phyloP scores from a whole-genome alignment of 2,797 vertebrate genomes.

The Pangasius djambal region DNA sequence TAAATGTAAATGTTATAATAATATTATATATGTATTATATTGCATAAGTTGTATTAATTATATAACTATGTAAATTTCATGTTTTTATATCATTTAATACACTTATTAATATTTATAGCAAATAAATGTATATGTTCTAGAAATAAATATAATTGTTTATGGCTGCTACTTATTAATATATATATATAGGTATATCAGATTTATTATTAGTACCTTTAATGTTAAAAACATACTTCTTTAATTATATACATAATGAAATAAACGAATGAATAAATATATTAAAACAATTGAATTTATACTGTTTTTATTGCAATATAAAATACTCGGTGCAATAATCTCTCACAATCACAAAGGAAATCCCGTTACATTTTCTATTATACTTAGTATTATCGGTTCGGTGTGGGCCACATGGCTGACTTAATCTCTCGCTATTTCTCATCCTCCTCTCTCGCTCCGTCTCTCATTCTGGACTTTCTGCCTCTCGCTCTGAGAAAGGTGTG shows the following conservation, averaged over 20 bases:
- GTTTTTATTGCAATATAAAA: background rate
- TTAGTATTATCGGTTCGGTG: background rate
- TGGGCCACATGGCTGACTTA: background rate
- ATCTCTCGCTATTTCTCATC: slow-evolving; percentile 22
- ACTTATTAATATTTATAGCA: background rate
- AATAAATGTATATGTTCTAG: background rate
- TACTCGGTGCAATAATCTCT: background rate
- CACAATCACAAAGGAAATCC: background rate
- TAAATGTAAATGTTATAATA: background rate
- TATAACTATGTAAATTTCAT: too few relatives aligned
- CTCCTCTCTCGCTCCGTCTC: background rate
- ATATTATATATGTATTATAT: too few relatives aligned
- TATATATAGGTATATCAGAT: too few relatives aligned
- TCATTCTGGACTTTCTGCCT: slow-evolving; percentile 9
- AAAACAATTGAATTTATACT: background rate
- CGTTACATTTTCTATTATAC: background rate
- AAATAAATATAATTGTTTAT: background rate
- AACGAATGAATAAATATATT: background rate
- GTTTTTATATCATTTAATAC: background rate
- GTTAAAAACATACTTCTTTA: background rate
- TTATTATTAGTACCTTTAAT: too few relatives aligned
- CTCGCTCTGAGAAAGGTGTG: background rate
- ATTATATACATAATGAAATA: background rate
- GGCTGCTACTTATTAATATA: background rate
- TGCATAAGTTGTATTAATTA: background rate